A percentile compares a stretch with the other conserved stretches of the same genome.
These are phyloP conservation scores for Cyclina sinensis DNA, from an alignment of 1,140 invertebrate species.

Conservation along the genomic window DNA sequence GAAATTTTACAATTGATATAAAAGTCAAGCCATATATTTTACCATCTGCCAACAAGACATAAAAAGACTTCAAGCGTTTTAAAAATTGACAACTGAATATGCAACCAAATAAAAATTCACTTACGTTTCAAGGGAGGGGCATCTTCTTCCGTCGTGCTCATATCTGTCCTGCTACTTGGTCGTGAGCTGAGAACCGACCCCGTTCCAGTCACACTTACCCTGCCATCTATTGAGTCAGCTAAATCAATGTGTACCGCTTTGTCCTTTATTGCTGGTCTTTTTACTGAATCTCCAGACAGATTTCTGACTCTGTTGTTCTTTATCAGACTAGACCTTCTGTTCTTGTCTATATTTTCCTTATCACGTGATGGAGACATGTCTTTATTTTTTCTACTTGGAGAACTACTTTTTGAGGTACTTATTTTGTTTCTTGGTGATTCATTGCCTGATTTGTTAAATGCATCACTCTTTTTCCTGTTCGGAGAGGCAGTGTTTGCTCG, in stretches of 20 bases:
- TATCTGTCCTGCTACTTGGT: constrained; percentile 74
- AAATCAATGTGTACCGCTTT: constrained; percentile 62
- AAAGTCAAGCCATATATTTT: no score
- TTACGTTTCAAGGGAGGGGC: constrained; percentile 32
- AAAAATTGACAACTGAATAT: no score
- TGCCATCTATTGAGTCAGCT: constrained; percentile 54
- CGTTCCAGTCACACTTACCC: constrained; percentile 55
- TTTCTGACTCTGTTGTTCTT: constrained; percentile 43
- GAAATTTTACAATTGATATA: no score
- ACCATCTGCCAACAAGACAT: no score
- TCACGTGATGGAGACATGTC: not conserved
- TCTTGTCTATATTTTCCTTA: constrained; percentile 49
- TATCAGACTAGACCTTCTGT: not conserved
- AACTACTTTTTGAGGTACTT: constrained; percentile 1
- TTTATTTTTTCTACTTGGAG: constrained; percentile 29
- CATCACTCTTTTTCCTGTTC: constrained; percentile 3
- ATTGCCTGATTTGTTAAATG: not conserved
- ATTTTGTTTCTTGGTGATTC: constrained; percentile 45
- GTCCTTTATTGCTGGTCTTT: constrained; percentile 51
- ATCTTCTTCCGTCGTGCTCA: constrained; percentile 62
- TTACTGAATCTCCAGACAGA: constrained; percentile 60
- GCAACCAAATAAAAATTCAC: no score
- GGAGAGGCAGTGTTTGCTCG: constrained; percentile 15
- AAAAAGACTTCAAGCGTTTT: no score
- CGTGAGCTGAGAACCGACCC: constrained; percentile 72